Conservation (phyloP, 2,888 invertebrate genomes). For the Volucella inanis region DNA sequence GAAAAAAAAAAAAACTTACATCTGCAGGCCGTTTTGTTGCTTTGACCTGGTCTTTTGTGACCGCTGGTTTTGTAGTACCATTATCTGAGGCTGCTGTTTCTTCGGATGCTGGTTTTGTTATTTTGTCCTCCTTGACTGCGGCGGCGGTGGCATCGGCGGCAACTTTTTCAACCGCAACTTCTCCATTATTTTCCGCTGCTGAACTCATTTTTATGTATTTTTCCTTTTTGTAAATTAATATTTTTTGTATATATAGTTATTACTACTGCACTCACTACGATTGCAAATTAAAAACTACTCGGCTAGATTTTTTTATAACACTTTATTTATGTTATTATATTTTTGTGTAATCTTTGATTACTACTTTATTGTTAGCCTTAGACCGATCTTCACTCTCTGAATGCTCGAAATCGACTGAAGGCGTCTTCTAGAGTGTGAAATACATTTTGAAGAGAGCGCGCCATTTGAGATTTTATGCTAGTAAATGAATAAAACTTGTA, state of each 20-base stretch:
- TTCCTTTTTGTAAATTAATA: conserved; percentile 67
- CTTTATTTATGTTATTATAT: conserved; percentile 75
- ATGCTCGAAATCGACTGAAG: conserved; percentile 86
- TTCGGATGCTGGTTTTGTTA: conserved; percentile 79
- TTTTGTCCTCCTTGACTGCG: conserved; percentile 83
- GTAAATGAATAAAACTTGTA: conserved; percentile 76
- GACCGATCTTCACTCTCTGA: conserved; percentile 84
- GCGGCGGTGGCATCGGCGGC: conserved; percentile 82
- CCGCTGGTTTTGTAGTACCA: conserved; percentile 84
- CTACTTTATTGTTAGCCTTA: conserved; percentile 75
- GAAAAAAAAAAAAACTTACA: conserved; percentile 85
- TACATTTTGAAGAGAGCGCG: conserved; percentile 89
- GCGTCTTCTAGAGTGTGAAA: conserved; percentile 86
- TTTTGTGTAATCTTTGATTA: conserved; percentile 78
- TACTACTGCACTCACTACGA: conserved; percentile 65
- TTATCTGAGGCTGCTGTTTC: conserved; percentile 80
- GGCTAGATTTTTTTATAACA: conserved; percentile 73
- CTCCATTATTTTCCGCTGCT: conserved; percentile 88
- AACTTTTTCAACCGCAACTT: conserved; percentile 90
- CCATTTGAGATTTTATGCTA: conserved; percentile 81
- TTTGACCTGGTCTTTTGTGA: conserved; percentile 89
- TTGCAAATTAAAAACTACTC: conserved; percentile 48
- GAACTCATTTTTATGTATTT: conserved; percentile 87
- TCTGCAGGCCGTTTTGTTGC: conserved; percentile 92
- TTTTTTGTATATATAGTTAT: conserved; percentile 39